Base-by-base conservation (phyloP, 2,797 vertebrate genomes). In the Carapus acus region DNA sequence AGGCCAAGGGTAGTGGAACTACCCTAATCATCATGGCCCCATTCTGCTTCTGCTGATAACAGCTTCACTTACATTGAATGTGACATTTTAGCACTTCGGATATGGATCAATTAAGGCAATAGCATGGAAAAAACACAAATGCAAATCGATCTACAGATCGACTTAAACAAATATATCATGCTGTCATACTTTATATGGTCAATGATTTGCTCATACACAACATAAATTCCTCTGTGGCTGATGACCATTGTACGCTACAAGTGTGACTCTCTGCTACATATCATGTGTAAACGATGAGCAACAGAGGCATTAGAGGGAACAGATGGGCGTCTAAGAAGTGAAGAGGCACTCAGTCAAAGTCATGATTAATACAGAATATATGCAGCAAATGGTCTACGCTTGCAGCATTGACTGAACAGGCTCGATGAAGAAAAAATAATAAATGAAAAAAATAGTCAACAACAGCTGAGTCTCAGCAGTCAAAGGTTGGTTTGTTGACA, bases 1-100 rank as follows among this genome's bases (percentile, higher is more conserved):
- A 70, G 71, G 71, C 64, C 65, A 76, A 56, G 67, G 60, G 49
- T 19, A 69, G 43, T 62, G 51, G 31, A 73, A 66, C 23, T 49
- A 55, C 62, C 16, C 14, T 13, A 59, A 23, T 22, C 38, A 65
- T 58, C 31, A 52, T 55, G 18, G 13, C 14, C 17, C 52, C 2
- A 18, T 29, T 40, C 20, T 13, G 41, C 58, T 42, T 48, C 16
- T 53, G 12, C 39, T 21, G 45, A 23, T 51, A 34, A 61, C 33
- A 59, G 49, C 57, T 22, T 21, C 19, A 53, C 12, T 33, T 4
- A 13, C 14, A 33, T 8, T 13, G 14, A 2, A 33, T 33, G 8
- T 33, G 9, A 9, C 24, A 27, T 27, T 27, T 27, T 27, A 4
- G n/a, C n/a, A n/a, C n/a, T n/a, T n/a, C n/a, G n/a, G n/a, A n/a